These are phyloP conservation scores for Atlantisia rogersi DNA, from an alignment of 2,113 vertebrate species.

Conservation along the genomic window DNA sequence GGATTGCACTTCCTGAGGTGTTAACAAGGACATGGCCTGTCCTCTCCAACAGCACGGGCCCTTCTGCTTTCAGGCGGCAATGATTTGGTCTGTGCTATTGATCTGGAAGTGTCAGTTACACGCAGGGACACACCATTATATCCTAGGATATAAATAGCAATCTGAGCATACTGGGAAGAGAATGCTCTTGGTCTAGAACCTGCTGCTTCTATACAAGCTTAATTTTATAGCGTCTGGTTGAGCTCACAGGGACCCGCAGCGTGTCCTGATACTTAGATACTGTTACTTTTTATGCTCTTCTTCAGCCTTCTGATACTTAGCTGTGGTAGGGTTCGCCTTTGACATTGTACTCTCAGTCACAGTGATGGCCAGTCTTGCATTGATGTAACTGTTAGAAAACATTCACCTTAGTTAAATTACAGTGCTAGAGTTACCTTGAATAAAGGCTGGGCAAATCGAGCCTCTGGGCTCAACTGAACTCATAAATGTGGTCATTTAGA, in stretches of 20 bases:
- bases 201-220: background rate
- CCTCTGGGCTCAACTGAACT: background rate
- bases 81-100: constrained; percentile 19
- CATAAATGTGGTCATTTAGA: background rate
- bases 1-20: constrained; percentile 29
- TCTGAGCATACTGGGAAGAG: background rate
- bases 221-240: background rate
- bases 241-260: background rate
- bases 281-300: background rate
- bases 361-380: background rate
- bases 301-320: background rate
- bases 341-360: background rate
- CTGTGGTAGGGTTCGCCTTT: background rate
- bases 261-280: background rate
- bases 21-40: constrained; percentile 43
- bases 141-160: constrained; percentile 40
- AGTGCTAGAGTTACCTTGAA: background rate
- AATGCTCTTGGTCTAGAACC: constrained; percentile 11
- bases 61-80: background rate
- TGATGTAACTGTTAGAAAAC: background rate
- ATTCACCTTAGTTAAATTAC: background rate
- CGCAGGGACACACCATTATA: background rate
- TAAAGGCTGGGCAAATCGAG: background rate
- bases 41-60: background rate
- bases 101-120: constrained; percentile 47